phyloP scores from a whole-genome alignment of 64 coral and sea anemone genomes.

The Catalaphyllia jardinei region DNA sequence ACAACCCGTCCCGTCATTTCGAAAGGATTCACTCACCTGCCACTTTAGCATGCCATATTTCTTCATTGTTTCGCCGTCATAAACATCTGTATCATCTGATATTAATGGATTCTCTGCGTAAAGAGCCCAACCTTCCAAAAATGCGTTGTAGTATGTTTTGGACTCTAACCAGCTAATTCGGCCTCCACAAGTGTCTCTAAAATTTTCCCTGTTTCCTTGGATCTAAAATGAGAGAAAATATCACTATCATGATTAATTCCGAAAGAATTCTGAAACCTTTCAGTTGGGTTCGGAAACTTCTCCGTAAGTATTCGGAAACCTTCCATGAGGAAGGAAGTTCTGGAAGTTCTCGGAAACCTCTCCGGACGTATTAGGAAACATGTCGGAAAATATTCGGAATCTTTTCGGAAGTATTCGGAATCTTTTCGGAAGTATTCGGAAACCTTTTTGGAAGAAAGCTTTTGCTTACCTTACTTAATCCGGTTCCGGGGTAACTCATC shows the following conservation, averaged over 20 bases:
- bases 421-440: no score
- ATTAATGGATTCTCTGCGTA: slow-evolving; percentile 85
- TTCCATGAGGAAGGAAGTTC: no score
- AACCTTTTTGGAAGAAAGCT: no score
- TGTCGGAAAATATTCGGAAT: no score
- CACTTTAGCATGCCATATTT: slow-evolving; percentile 86
- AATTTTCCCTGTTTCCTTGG: slow-evolving; percentile 38
- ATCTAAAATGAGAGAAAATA: slow-evolving; percentile 1
- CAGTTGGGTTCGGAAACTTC: no score
- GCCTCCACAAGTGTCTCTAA: slow-evolving; percentile 67
- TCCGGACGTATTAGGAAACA: no score
- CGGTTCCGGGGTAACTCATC: no score
- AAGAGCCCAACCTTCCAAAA: slow-evolving; percentile 79
- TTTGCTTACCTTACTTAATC: no score
- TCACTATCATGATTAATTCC: not conserved
- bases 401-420: no score
- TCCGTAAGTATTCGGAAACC: no score
- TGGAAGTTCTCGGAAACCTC: not conserved
- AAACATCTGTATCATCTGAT: slow-evolving; percentile 68
- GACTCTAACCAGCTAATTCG: slow-evolving; percentile 55
- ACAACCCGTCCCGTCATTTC: no score
- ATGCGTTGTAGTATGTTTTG: slow-evolving; percentile 51
- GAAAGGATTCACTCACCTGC: slow-evolving; percentile 48
- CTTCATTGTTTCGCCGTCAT: slow-evolving; percentile 47
- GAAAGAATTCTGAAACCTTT: not conserved